Evolutionary conservation across 2,113 vertebrate species (phyloP).

Genomic region (Daboia siamensis): DNA sequence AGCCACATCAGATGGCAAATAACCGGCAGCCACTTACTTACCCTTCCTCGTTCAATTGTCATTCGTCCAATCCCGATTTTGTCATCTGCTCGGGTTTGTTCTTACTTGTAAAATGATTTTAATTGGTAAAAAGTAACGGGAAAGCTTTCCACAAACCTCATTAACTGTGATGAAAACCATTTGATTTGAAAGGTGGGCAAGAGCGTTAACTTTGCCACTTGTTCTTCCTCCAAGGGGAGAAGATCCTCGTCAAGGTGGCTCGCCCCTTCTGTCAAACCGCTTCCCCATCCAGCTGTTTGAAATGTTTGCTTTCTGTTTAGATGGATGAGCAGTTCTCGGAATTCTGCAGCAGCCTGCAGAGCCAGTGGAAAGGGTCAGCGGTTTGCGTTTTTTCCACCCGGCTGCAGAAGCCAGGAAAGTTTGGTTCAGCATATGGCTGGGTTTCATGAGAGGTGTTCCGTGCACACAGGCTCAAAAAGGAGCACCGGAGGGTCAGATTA

Average conservation of each 20-base stretch:
- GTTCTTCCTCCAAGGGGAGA: background rate
- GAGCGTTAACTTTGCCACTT: background rate
- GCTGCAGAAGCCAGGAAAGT: constrained; percentile 1
- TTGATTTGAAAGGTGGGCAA: background rate
- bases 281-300: constrained; percentile 17
- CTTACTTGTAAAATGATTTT: background rate
- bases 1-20: background rate
- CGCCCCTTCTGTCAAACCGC: background rate
- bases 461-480: background rate
- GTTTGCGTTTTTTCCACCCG: constrained; percentile 8
- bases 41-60: background rate
- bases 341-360: background rate
- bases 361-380: constrained; percentile 20
- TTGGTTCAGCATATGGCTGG: constrained; percentile 11
- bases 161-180: background rate
- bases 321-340: constrained; percentile 22
- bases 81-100: background rate
- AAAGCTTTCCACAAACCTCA: background rate
- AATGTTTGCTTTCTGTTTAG: constrained; percentile 16
- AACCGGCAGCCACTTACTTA: background rate
- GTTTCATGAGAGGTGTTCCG: background rate
- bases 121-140: background rate
- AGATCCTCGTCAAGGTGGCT: constrained; percentile 8
- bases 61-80: background rate
- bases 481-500: background rate